Percentiles rank a stretch among this genome's conserved stretches.
phyloP scores from a whole-genome alignment of 2,113 vertebrate genomes.

The Gopherus flavomarginatus region DNA sequence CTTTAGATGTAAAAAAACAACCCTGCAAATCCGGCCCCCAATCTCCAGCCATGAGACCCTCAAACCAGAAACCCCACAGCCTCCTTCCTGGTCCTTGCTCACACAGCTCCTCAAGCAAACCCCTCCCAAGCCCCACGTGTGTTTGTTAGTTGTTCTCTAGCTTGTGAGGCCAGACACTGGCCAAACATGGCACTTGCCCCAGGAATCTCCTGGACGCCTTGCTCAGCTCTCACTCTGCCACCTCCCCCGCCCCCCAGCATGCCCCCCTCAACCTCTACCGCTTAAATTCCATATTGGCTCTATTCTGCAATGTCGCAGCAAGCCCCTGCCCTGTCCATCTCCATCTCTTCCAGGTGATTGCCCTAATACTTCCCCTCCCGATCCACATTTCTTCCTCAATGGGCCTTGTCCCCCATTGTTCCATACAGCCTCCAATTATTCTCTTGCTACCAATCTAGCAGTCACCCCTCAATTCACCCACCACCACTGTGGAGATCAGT shows the following conservation, averaged over 20 bases:
- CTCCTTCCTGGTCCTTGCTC: background rate
- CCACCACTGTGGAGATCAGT: background rate
- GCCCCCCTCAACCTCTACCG: background rate
- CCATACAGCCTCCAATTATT: background rate
- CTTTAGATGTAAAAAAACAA: background rate
- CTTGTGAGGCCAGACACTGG: background rate
- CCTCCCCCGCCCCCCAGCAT: background rate
- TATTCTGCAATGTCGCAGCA: background rate
- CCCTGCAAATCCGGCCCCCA: background rate
- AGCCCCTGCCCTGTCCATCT: rapidly evolving
- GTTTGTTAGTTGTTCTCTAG: too few species aligned
- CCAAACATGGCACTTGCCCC: background rate
- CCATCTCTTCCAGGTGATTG: background rate
- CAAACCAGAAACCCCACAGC: background rate
- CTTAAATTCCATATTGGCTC: background rate
- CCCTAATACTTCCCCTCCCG: background rate
- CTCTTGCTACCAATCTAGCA: background rate
- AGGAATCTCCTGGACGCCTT: background rate
- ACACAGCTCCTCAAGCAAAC: background rate
- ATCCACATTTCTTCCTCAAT: background rate
- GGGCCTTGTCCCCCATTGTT: background rate
- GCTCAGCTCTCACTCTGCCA: background rate
- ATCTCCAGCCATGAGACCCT: background rate
- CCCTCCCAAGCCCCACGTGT: background rate
- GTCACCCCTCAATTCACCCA: background rate